A percentile compares a stretch with the other conserved stretches of the same genome.
Conservation (phyloP, 2,797 vertebrate species). For the Luscinia megarhynchos region DNA sequence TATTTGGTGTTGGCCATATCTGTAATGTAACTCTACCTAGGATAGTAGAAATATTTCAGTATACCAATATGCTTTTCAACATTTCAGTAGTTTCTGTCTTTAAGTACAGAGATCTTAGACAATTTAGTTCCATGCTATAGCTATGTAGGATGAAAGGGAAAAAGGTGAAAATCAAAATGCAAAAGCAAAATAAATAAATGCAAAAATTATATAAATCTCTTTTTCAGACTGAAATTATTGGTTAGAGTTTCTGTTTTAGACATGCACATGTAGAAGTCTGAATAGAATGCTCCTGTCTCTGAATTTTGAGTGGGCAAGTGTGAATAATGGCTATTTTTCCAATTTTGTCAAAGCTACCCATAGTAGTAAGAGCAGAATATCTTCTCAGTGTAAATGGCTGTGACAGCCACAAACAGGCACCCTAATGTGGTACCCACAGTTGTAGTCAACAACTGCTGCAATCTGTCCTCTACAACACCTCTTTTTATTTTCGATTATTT, state of each 20-base stretch:
- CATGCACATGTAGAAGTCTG: neutral
- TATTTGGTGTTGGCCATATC: neutral
- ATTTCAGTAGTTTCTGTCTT: neutral
- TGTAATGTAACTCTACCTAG: neutral
- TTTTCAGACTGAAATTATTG: neutral
- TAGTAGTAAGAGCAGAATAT: neutral
- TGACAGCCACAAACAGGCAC: constrained; percentile 4
- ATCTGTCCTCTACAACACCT: constrained; percentile 1
- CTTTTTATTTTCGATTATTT: constrained; percentile 29
- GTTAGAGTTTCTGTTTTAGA: neutral
- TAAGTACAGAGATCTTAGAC: neutral
- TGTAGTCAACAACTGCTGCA: constrained; percentile 34
- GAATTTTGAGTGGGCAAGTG: neutral
- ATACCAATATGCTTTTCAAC: neutral
- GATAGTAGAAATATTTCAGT: neutral
- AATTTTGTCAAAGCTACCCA: neutral
- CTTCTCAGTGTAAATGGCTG: neutral
- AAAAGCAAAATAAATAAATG: neutral
- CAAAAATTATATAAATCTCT: neutral
- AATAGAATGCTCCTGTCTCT: neutral
- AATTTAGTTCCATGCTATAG: neutral
- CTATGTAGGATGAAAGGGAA: neutral
- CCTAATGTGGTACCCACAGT: constrained; percentile 4
- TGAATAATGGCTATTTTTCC: neutral
- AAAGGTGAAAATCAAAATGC: neutral